Percentiles rank a stretch among this genome's conserved stretches.
phyloP scores from a whole-genome alignment of 1,140 invertebrate species.

The Pachypsylla venusta region DNA sequence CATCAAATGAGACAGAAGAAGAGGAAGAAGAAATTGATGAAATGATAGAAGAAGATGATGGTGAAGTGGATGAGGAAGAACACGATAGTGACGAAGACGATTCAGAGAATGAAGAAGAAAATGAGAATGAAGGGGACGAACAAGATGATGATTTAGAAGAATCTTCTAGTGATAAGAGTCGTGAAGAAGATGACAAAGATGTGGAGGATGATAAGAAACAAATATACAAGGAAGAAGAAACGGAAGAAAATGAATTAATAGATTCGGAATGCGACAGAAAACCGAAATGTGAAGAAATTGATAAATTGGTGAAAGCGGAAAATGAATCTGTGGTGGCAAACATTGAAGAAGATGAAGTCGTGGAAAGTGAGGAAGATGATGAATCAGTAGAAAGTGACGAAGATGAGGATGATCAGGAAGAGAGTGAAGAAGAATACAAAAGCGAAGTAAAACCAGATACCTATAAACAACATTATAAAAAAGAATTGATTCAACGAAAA shows the following conservation, averaged over 20 bases:
- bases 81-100: too few relatives aligned
- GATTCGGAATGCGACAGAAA: not conserved
- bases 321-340: not conserved
- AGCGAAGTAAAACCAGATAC: too few relatives aligned
- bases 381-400: too few relatives aligned
- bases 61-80: not conserved
- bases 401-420: too few relatives aligned
- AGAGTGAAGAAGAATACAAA: too few relatives aligned
- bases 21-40: too few relatives aligned
- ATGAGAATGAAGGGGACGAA: not conserved
- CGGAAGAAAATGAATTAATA: not conserved
- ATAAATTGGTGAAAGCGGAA: not conserved
- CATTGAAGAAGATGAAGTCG: not conserved
- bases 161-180: too few relatives aligned
- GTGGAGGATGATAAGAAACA: not conserved
- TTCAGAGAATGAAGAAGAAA: not conserved
- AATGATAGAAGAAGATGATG: too few relatives aligned
- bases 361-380: not conserved
- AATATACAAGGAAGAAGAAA: not conserved
- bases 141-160: too few relatives aligned
- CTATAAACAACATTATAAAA: too few relatives aligned
- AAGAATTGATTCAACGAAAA: too few relatives aligned
- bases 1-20: too few relatives aligned
- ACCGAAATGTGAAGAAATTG: not conserved
- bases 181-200: not conserved